phyloP scores from a whole-genome alignment of 2,113 vertebrate genomes.

The Reinhardtius hippoglossoides region DNA sequence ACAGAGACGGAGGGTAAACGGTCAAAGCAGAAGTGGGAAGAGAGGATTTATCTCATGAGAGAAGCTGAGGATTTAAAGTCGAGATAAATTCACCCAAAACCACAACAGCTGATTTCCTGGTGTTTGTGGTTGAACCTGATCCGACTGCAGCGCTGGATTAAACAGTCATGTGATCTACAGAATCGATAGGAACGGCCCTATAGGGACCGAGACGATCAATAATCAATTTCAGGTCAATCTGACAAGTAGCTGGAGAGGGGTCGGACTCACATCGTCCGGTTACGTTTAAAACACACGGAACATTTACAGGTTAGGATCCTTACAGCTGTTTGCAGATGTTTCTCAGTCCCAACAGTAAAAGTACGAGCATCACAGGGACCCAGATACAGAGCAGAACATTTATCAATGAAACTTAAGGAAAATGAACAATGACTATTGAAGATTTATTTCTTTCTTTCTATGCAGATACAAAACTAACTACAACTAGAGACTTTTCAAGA shows the following conservation, averaged over 20 bases:
- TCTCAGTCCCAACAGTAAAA: too few relatives aligned
- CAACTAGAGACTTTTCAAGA: too few relatives aligned
- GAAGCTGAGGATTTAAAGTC: conserved; percentile 21
- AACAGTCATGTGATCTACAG: conserved; percentile 12
- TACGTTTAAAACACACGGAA: too few relatives aligned
- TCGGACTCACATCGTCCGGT: background rate
- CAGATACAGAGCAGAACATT: too few relatives aligned
- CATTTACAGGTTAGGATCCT: too few relatives aligned
- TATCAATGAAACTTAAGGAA: too few relatives aligned
- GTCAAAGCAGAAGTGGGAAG: conserved; percentile 21
- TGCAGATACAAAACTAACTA: too few relatives aligned
- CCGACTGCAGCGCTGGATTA: background rate
- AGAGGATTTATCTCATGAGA: background rate
- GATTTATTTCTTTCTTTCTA: too few relatives aligned
- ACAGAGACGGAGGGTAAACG: conserved; percentile 48
- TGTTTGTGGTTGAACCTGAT: background rate
- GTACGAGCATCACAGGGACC: too few relatives aligned
- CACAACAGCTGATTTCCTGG: background rate
- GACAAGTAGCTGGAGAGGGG: background rate
- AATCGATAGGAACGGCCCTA: background rate
- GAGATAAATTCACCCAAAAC: background rate
- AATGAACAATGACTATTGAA: too few relatives aligned
- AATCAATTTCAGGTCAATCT: conserved; percentile 14
- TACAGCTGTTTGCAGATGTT: too few relatives aligned
- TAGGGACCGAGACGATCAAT: background rate